phyloP scores from a whole-genome alignment of 1,140 invertebrate genomes.

The Trichonephila clavipes region DNA sequence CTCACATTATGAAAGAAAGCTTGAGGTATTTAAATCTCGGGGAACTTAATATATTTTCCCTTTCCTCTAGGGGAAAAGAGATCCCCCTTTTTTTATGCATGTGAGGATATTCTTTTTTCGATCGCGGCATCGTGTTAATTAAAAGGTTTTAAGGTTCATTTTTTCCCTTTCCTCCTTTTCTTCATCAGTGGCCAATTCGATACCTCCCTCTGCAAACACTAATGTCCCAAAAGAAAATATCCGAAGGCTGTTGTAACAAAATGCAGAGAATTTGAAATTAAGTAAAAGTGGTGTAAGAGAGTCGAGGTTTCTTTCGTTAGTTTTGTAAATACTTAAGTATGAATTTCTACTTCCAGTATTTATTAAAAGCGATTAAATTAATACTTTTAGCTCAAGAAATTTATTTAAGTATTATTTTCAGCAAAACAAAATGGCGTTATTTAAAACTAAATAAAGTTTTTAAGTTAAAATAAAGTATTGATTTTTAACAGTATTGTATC shows the following conservation, averaged over 20 bases:
- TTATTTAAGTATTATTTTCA: too few relatives aligned
- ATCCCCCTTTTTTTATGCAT: slow-evolving; percentile 14
- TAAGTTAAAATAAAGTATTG: too few relatives aligned
- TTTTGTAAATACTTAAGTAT: too few relatives aligned
- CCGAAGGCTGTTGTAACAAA: slow-evolving; percentile 22
- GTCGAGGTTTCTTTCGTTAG: neutral
- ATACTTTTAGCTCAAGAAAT: too few relatives aligned
- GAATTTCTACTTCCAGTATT: too few relatives aligned
- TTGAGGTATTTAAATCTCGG: slow-evolving; percentile 3
- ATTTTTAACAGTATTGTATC: too few relatives aligned
- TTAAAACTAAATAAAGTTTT: too few relatives aligned
- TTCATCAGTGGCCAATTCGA: slow-evolving; percentile 31
- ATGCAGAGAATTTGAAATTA: neutral
- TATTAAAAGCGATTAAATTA: too few relatives aligned
- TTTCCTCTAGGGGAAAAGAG: neutral
- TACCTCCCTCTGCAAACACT: slow-evolving; percentile 42
- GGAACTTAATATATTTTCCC: slow-evolving; percentile 50
- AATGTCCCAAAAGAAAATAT: slow-evolving; percentile 38
- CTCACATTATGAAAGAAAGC: neutral
- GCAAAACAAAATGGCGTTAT: too few relatives aligned
- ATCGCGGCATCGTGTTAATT: slow-evolving; percentile 33
- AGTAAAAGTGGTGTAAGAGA: neutral
- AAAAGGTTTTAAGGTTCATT: slow-evolving; percentile 36
- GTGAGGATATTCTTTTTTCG: neutral
- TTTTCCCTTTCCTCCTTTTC: slow-evolving; percentile 6